Evolutionary conservation across 2,113 vertebrate genomes (phyloP), one percentile per base, ranked within the genome.

Genomic region (Pangasianodon hypophthalmus): DNA sequence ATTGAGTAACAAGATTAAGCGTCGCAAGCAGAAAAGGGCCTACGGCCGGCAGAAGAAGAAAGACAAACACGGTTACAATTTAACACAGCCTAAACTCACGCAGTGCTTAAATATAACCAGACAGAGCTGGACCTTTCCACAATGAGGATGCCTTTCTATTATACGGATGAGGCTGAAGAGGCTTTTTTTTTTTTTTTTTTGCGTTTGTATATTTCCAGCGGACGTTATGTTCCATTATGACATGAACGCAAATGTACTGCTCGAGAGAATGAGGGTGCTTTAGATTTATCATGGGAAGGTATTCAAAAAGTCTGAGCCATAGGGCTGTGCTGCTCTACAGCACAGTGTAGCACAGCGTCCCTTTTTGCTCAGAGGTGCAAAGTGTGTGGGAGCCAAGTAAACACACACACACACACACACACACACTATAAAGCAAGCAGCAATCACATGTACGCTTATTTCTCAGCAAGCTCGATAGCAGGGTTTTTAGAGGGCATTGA

Each of bases 1-100:
- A 89, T 88, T 89, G 86, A 86, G 50, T 67, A 71, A 86, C 75
- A 37, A 81, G 85, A 87, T 85, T 60, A 85, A 85, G 83, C 21
- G 44, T 14, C 9, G 24, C 37, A 46, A 24, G 13, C 56, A 10
- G 32, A 50, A 54, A 88, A 81, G 13, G 11, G 37, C 56, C 82
- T 50, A 46, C 7, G 21, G 50, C 73, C 1, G 46, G 46, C 46
- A 46, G 13, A 69, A 58, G 56, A 44, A 86, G n/a, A 67, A 80
- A 81, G 52, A 81, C 64, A 54, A 85, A 80, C 54, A n/a, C 10
- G 29, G 32, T n/a, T 50, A 62, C 81, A 52, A 58, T 85, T 52
- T 44, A 44, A 13, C 24, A 9, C 41, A 52, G 46, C 69, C 69
- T 21, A 11, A 64, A n/a, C 19, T 73, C 32, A 32, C 44, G 29